Evolutionary conservation across 2,113 vertebrate genomes (phyloP), one percentile per base, ranked within the genome.

Genomic region (Sapayoa aenigma): DNA sequence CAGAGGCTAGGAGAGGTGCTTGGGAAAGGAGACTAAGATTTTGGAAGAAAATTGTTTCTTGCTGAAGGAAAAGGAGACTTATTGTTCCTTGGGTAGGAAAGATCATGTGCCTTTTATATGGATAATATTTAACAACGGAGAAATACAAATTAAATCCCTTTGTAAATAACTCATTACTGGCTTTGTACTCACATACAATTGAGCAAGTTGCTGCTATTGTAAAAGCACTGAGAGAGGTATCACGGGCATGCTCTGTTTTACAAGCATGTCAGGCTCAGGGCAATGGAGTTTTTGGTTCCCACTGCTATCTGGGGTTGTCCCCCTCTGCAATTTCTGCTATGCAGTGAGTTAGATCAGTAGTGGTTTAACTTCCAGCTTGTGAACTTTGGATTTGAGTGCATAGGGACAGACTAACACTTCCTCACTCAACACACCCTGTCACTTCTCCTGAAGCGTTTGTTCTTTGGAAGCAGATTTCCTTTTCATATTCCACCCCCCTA

Each of bases 251-350:
- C 4, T 73, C 5, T 77, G 21, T 39, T 94, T 69, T 2, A 1
- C 21, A 74, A 62, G 41, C 35, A 11, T 9, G 4, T 30, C 20
- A 50, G 15, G 33, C 41, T 73, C 68, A 77, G 12, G 58, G 8
- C 35, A 71, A 27, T 44, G 42, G 16, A 81, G 50, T 58, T 92
- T 46, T 50, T 55, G 11, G 18, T 55, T 63, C 4, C 24, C n/a
- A 56, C 8, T 1, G 1, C 30, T 24, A 28, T 14, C 6, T 35
- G 59, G 39, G 11, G 13, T 37, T 0, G 3, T 12, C 19, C 13
- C 4, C 9, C 25, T 33, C 53, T 76, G 41, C 24, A 85, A 4
- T 15, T 73, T 75, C 62, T 62, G 44, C 55, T n/a, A 7, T 9
- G 2, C 52, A 71, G 5, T 46, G 37, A 47, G n/a, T n/a, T 25